Base-by-base conservation (phyloP, 2,113 vertebrate species). In the Tretioscincus oriximinensis region DNA sequence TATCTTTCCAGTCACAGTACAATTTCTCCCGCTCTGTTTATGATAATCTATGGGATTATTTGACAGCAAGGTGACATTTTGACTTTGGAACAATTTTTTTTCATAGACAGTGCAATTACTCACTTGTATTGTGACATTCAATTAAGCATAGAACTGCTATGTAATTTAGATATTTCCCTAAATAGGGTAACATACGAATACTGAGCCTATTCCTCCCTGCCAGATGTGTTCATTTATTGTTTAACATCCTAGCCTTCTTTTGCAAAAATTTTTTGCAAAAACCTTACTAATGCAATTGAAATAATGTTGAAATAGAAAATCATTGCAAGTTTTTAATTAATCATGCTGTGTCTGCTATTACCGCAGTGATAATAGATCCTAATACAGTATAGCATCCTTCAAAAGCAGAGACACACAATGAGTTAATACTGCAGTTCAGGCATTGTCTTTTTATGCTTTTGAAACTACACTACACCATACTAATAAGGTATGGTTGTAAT, bases 1-100 rank as follows among this genome's bases (percentile, higher is more conserved):
- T 93, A 87, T 88, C 92, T 93, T 87, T 86, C 87, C 87, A 88
- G 88, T 86, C 92, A 91, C 81, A 86, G 84, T 68, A 87, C 90
- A 94, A 89, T 94, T 93, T 92, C 0, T 1, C 82, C 54, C 80
- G 90, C 85, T 89, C 89, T 92, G 86, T 92, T 94, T 92, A 93
- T 85, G 87, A 88, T 91, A 89, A 94, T 93, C 91, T 90, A 81
- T 81, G 83, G 90, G 90, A 95, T 95, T 94, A 94, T 93, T 92
- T 92, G 93, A 94, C 93, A 93, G 90, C 83, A 94, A 93, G 91
- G 85, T 94, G 93, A 92, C 92, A 94, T 88, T 93, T 92, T 93
- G 87, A 94, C 91, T 93, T 95, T 90, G 88, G 66, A 94, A 92
- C 73, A 90, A 91, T 90, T 92, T 91, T 92, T 84, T 93, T 88